A percentile compares a stretch with the other conserved stretches of the same genome.
Evolutionary conservation across 2,113 vertebrate species (phyloP).

Genomic region (Nibea coibor): DNA sequence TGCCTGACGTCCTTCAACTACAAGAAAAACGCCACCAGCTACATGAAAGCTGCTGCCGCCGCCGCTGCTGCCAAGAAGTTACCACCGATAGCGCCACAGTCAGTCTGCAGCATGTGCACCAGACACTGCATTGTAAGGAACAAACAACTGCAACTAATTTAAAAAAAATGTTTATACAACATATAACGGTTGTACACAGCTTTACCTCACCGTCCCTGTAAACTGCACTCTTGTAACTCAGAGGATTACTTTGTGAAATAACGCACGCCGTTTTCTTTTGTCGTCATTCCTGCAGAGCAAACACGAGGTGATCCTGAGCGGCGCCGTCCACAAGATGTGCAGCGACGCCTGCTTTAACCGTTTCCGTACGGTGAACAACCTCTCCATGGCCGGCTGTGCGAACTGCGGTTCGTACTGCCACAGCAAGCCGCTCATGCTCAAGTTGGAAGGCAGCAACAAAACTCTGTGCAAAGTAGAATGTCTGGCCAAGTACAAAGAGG

Average conservation of each 20-base stretch:
- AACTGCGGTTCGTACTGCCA: conserved; percentile 91
- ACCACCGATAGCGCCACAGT: conserved; percentile 48
- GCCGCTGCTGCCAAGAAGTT: conserved; percentile 59
- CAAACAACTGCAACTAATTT: accelerated
- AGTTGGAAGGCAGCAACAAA: conserved; percentile 88
- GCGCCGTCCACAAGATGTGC: conserved; percentile 92
- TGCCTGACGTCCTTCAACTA: conserved; percentile 90
- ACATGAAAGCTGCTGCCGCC: conserved; percentile 82
- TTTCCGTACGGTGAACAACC: conserved; percentile 92
- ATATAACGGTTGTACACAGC: too few relatives aligned
- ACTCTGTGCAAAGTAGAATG: conserved; percentile 92
- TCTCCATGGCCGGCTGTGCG: conserved; percentile 93
- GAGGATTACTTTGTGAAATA: background rate
- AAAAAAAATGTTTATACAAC: background rate
- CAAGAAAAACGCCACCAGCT: conserved; percentile 85
- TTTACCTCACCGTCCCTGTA: background rate
- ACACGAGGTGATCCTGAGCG: conserved; percentile 94
- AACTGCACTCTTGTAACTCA: background rate
- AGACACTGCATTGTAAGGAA: conserved; percentile 88
- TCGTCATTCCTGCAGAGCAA: conserved; percentile 83
- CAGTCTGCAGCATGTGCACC: conserved; percentile 94
- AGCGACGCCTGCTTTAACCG: conserved; percentile 93
- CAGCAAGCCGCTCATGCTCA: conserved; percentile 88
- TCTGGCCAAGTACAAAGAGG: conserved; percentile 91
- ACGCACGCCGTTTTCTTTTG: background rate